These are phyloP conservation scores for Sphenopsis melanotis DNA, from an alignment of 2,797 vertebrate genomes.

Conservation along the genomic window DNA sequence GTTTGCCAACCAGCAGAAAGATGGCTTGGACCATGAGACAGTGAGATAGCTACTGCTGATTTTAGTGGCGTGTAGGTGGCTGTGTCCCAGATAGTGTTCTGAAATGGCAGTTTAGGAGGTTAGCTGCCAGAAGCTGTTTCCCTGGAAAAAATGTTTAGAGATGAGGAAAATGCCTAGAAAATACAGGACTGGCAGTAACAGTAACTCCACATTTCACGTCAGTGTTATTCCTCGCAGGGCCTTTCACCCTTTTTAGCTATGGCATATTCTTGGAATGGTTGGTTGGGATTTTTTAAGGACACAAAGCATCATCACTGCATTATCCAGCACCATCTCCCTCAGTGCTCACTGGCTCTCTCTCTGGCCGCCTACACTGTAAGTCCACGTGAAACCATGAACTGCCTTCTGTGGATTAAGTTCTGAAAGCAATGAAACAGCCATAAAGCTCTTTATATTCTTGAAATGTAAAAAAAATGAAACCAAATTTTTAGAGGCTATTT, in stretches of 20 bases:
- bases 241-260: not conserved
- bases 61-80: not conserved
- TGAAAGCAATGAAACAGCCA: not conserved
- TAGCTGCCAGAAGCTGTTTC: not conserved
- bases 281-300: not conserved
- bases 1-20: not conserved
- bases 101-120: not conserved
- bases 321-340: not conserved
- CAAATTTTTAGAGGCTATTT: not conserved
- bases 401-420: not conserved
- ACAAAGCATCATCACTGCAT: not conserved
- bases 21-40: not conserved
- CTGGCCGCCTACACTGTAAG: fast-evolving
- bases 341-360: not conserved
- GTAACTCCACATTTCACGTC: not conserved
- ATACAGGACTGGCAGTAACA: not conserved
- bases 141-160: not conserved
- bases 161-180: not conserved
- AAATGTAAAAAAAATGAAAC: not conserved
- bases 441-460: not conserved
- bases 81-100: not conserved
- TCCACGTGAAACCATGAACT: not conserved
- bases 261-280: not conserved
- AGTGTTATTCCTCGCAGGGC: not conserved
- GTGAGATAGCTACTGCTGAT: not conserved